A percentile compares a stretch with the other conserved stretches of the same genome.
phyloP scores from a whole-genome alignment of 2,797 vertebrate species.

The Philypnodon macrostomus region DNA sequence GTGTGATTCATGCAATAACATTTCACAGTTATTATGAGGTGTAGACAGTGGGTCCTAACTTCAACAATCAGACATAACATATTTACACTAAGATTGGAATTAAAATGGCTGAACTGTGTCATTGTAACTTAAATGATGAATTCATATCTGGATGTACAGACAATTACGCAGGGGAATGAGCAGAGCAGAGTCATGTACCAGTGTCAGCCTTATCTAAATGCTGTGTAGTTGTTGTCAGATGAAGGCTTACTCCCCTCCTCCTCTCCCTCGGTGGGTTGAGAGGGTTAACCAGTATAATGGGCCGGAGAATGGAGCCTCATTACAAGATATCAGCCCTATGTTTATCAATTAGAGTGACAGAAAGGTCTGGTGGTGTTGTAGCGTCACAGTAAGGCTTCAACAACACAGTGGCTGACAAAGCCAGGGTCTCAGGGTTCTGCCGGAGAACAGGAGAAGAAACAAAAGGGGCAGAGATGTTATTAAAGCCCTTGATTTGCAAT shows the following conservation, averaged over 20 bases:
- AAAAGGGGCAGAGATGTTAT: constrained; percentile 68
- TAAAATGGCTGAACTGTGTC: too few species aligned
- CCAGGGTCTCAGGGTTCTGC: constrained; percentile 42
- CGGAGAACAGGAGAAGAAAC: constrained; percentile 49
- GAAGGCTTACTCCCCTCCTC: constrained; percentile 34
- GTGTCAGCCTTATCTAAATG: constrained; percentile 56
- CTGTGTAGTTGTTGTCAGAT: constrained; percentile 64
- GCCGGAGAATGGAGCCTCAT: constrained; percentile 68
- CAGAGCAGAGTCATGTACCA: constrained; percentile 22
- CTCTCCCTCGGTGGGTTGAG: constrained; percentile 50
- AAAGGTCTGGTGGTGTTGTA: constrained; percentile 39
- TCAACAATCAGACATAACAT: too few species aligned
- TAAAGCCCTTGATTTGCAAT: constrained; percentile 76
- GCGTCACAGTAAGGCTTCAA: constrained; percentile 42
- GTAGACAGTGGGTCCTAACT: too few species aligned
- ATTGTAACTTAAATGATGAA: too few species aligned
- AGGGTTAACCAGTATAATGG: constrained; percentile 74
- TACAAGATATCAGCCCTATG: constrained; percentile 66
- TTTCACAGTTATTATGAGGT: too few species aligned
- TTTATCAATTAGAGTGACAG: constrained; percentile 74
- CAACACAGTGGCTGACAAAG: constrained; percentile 44
- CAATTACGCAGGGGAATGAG: constrained; percentile 25
- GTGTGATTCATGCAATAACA: too few species aligned
- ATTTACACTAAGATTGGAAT: too few species aligned
- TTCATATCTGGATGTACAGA: too few species aligned